Evolutionary conservation across 2,797 vertebrate species (phyloP), one percentile per base, ranked within the genome.

Genomic region (Scleropages formosus): DNA sequence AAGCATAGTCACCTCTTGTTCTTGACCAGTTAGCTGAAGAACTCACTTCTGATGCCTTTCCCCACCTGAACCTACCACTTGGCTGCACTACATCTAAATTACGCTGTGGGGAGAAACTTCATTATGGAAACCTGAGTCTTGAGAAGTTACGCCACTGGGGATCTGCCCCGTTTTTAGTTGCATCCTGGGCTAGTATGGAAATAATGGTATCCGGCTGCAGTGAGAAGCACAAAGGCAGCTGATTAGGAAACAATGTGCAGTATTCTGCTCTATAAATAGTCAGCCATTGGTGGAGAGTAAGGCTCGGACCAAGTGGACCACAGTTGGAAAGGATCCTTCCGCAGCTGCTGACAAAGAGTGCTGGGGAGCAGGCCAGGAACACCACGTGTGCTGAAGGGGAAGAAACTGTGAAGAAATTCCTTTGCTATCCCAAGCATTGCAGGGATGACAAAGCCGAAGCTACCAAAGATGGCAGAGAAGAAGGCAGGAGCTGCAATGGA

Each of bases 251-350:
- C 71, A 84, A 92, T 93, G 81, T 77, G 16, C 79, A 86, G 85
- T 77, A 89, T 89, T 65, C 81, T 71, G 61, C 77, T 87, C 90
- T 90, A 93, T 88, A 92, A 90, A 92, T 91, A 91, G 88, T 87
- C 78, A 49, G 75, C 78, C 76, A 76, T 84, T 84, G 86, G 80
- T 51, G 13, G 69, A n/a, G 64, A 51, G 68, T 24, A 47, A 77
- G 74, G 70, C 31, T 79, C 47, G 26, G 75, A 74, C 74, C 77
- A 79, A 56, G 24, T 58, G 3, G 47, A 69, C 68, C 68, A 72
- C 24, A 59, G 53, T 56, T 46, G 64, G 53, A 75, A 39, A 44
- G 20, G 49, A 53, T 24, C 68, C 51, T 68, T 39, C 22, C 26
- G 51, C 51, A 68, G 74, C 65, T 59, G 15, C 74, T 26, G 73